Evolutionary conservation across 2,797 vertebrate species (phyloP), one percentile per base, ranked within the genome.

Genomic region (Pelodytes ibericus): DNA sequence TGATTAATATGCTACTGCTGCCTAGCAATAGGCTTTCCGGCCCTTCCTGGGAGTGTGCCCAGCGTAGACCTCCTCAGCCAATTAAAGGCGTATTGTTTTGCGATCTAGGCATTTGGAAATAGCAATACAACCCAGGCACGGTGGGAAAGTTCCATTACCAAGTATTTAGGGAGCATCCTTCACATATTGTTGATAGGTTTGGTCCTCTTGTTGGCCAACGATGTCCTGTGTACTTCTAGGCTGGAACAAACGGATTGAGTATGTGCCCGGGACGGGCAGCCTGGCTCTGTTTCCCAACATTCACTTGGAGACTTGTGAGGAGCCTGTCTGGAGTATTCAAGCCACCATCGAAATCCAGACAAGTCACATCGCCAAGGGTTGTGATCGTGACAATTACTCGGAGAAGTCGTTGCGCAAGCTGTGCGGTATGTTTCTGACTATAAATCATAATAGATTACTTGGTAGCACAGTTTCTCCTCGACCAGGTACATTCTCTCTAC

Each of bases 271-370:
- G 0, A 93, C 95, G 0, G 96, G 98, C 3, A 96, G 92, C 87
- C 91, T 98, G 3, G 94, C 97, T 0, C 90, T 99, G 73, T 99
- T 99, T 82, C 98, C 98, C 76, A 93, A 86, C 81, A 94, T 99
- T 82, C 96, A 93, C 80, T 77, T 99, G 88, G 98, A 99, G 89
- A 98, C 96, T 6, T 99, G 98, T 2, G 96, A 98, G 20, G 96
- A 98, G 73, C 95, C 96, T 0, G 93, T 99, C 29, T 98, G 96
- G 96, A 98, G 96, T 87, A 97, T 99, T 85, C 96, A 98, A 90
- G 95, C 96, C 83, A 96, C 95, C 0, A 95, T 99, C 80, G 97
- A 99, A 84, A 93, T 99, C 77, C 97, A 99, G 91, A 99, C 97
- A 0, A 96, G 94, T 82, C 98, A 99, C 0, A 97, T 99, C 62